Evolutionary conservation across 2,113 vertebrate species (phyloP).

Genomic region (Vulpes lagopus): DNA sequence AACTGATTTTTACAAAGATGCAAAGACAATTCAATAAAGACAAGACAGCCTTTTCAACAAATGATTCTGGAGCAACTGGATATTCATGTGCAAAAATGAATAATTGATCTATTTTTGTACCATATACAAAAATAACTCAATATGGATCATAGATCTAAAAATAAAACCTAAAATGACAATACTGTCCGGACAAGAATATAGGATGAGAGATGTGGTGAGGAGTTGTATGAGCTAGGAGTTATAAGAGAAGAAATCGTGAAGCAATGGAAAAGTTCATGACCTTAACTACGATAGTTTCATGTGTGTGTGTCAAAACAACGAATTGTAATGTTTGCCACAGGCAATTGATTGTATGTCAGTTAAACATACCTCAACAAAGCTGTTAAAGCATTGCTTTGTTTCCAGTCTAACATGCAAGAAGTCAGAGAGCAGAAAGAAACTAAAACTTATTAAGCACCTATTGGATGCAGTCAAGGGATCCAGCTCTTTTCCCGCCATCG

Average conservation of each 20-base stretch:
- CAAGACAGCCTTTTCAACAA: not conserved
- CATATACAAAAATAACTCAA: not conserved
- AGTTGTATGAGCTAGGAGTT: not conserved
- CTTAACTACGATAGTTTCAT: not conserved
- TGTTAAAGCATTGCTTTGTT: not conserved
- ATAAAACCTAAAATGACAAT: not conserved
- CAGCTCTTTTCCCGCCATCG: not conserved
- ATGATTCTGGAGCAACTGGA: not conserved
- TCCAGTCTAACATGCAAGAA: not conserved
- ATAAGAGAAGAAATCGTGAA: not conserved
- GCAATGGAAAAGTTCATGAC: too few relatives aligned
- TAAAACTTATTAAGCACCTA: not conserved
- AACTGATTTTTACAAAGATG: not conserved
- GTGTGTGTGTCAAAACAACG: not conserved
- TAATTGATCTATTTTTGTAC: not conserved
- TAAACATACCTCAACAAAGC: not conserved
- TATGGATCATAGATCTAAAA: not conserved
- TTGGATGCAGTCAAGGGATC: not conserved
- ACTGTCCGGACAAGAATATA: not conserved
- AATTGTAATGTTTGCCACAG: not conserved
- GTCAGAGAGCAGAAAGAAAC: not conserved
- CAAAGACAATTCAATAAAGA: not conserved
- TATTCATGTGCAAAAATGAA: not conserved
- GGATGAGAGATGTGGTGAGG: not conserved
- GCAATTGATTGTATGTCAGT: not conserved